Conservation (phyloP, 2,113 vertebrate genomes). For the Hemibates koningsi region DNA sequence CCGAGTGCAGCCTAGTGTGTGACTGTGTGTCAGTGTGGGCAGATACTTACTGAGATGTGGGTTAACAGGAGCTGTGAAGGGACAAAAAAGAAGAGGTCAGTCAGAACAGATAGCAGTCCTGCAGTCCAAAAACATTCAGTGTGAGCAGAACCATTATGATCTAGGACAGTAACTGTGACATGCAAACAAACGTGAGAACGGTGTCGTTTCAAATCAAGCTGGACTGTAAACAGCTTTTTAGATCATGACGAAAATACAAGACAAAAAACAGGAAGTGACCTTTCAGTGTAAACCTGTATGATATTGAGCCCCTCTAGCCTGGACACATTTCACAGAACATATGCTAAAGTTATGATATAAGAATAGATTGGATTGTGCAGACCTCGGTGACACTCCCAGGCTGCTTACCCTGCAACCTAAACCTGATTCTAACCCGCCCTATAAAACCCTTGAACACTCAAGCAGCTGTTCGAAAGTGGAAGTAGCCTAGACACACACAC, state of each 20-base stretch:
- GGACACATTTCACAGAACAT: neutral
- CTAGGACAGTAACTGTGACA: neutral
- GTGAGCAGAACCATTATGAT: neutral
- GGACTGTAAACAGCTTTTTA: neutral
- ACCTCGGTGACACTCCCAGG: neutral
- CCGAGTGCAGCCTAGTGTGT: neutral
- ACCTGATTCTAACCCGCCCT: neutral
- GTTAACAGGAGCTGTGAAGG: constrained; percentile 72
- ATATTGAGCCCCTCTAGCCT: rapidly evolving
- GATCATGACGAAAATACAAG: neutral
- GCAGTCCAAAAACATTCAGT: neutral
- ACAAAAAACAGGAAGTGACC: neutral
- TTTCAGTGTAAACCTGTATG: neutral
- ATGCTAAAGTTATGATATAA: neutral
- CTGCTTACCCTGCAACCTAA: neutral
- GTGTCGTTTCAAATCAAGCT: neutral
- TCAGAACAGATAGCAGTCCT: neutral
- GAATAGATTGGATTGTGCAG: neutral
- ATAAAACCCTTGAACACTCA: neutral
- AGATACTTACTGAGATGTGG: constrained; percentile 75
- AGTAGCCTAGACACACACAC: neutral
- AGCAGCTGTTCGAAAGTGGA: neutral
- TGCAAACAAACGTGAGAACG: neutral
- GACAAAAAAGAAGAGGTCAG: neutral
- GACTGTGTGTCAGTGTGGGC: neutral